Evolutionary conservation across 1,140 invertebrate genomes (phyloP).

Genomic region (Phortica variegata): DNA sequence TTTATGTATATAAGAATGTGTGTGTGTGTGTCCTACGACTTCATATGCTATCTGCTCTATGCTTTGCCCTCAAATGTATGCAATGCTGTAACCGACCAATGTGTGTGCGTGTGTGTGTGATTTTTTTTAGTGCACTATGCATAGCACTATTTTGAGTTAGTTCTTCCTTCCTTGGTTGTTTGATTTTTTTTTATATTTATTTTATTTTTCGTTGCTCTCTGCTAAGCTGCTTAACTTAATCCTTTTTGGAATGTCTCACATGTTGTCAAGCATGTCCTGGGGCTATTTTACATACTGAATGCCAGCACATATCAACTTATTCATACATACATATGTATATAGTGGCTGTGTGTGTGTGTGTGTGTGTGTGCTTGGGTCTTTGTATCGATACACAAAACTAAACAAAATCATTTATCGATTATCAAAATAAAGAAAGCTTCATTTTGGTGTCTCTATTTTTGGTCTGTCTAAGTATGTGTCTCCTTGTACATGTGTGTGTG

Average conservation of each 20-base stretch:
- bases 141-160: no score
- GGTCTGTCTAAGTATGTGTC: no score
- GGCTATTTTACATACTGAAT: slow-evolving; percentile 36
- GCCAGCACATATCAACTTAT: neutral
- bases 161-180: no score
- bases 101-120: no score
- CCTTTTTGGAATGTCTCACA: slow-evolving; percentile 47
- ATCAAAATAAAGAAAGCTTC: slow-evolving; percentile 16
- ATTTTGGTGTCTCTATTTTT: no score
- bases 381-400: slow-evolving; percentile 26
- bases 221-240: slow-evolving; percentile 48
- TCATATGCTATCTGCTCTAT: no score
- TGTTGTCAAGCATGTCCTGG: slow-evolving; percentile 1
- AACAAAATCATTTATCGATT: slow-evolving; percentile 54
- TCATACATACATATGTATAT: neutral
- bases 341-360: neutral
- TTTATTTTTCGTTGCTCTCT: slow-evolving; percentile 39
- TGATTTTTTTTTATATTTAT: no score
- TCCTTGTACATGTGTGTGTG: no score
- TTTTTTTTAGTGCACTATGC: no score
- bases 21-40: slow-evolving; percentile 22
- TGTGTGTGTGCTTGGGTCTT: slow-evolving; percentile 10
- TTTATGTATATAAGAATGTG: slow-evolving; percentile 3
- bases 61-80: no score
- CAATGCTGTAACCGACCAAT: no score